Evolutionary conservation across 2,888 invertebrate species (phyloP), one percentile per base, ranked within the genome.

Genomic region (Chaitophorus viminalis): DNA sequence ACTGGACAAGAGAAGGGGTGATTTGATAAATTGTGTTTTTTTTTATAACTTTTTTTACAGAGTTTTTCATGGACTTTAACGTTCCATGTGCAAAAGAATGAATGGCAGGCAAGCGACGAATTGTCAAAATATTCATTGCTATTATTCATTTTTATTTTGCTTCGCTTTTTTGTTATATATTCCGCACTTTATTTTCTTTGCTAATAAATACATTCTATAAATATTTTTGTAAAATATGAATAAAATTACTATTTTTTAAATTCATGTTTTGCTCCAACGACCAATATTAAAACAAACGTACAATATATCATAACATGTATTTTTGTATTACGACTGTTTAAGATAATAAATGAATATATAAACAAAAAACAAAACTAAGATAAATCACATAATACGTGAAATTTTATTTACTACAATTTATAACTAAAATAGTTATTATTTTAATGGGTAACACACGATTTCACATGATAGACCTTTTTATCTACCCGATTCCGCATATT

Each of bases 61-160:
- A 33, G 76, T 85, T 85, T 82, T 85, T 85, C 76, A 77, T 52
- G 46, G 84, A 77, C 75, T 39, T 84, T 84, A 65, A 76, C 84
- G 84, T 85, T 8, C 68, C 21, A n/a, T 52, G 84, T 33, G 84
- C 52, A 85, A 85, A 83, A 76, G 84, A 77, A 85, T 85, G 84
- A 85, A 85, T 85, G 84, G 84, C 84, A 77, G 68, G 29, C 76
- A 84, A 85, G 52, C 84, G 84, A 85, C 84, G 84, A 85, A 76
- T 85, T 77, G 84, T 85, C 84, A 85, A 85, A 85, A 85, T 77
- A 85, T 77, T 77, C 76, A 31, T 46, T 33, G 84, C 84, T 85
- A 85, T 85, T 85, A 85, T 85, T 85, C 76, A 85, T 85, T 85
- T 85, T 85, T 85, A 52, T 85, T 77, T 77, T n/a, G 33, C 76